Evolutionary conservation across 2,797 vertebrate species (phyloP).

Genomic region (Geotrypetes seraphini): DNA sequence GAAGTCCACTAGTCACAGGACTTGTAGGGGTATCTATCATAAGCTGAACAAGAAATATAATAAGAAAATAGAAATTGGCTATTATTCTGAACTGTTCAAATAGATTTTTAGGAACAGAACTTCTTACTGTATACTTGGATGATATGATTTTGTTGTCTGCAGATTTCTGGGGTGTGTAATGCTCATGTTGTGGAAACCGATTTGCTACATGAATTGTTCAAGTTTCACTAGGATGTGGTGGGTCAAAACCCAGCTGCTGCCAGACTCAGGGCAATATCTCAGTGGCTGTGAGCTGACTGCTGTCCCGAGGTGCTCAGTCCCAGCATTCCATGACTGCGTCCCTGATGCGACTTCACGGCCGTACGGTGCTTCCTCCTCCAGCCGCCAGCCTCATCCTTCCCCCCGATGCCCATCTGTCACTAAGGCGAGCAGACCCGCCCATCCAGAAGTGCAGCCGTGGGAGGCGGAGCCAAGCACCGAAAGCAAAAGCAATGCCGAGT

Average conservation of each 20-base stretch:
- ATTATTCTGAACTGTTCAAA: constrained; percentile 98
- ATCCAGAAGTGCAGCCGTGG: too few relatives aligned
- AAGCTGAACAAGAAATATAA: constrained; percentile 74
- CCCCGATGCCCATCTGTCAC: too few relatives aligned
- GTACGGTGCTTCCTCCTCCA: too few relatives aligned
- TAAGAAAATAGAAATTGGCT: constrained; percentile 98
- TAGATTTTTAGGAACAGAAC: constrained; percentile 97
- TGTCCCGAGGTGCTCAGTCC: too few relatives aligned
- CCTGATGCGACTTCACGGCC: too few relatives aligned
- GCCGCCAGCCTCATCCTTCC: too few relatives aligned
- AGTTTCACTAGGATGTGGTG: constrained; percentile 92
- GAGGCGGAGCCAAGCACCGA: too few relatives aligned
- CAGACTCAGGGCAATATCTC: too few relatives aligned
- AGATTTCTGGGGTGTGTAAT: constrained; percentile 91
- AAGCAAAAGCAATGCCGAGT: too few relatives aligned
- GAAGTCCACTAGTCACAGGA: constrained; percentile 94
- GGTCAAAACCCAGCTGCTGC: constrained; percentile 97
- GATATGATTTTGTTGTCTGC: constrained; percentile 96
- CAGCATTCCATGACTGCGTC: too few relatives aligned
- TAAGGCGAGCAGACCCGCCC: too few relatives aligned
- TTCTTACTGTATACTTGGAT: constrained; percentile 97
- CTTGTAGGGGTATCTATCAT: constrained; percentile 98
- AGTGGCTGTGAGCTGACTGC: too few relatives aligned
- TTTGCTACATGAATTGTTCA: constrained; percentile 95
- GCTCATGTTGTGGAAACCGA: constrained; percentile 84